Conservation (phyloP, 2,888 invertebrate genomes). For the Lamellibrachia columna region DNA sequence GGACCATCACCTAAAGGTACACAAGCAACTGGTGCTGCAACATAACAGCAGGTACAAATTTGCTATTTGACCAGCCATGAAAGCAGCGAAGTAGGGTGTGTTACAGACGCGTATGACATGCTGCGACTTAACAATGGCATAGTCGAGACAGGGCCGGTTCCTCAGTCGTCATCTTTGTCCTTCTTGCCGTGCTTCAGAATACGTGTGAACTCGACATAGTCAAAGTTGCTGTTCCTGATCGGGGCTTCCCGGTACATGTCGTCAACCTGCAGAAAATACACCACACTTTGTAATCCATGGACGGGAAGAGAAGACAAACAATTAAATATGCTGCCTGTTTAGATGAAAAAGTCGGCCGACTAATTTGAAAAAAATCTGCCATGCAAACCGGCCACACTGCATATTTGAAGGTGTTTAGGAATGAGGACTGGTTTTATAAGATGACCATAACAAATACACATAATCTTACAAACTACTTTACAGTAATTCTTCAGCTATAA, state of each 20-base stretch:
- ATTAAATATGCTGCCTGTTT: background rate
- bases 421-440: slow-evolving; percentile 3
- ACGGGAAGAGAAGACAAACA: background rate
- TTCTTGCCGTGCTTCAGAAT: slow-evolving; percentile 99
- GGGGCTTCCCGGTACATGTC: slow-evolving; percentile 99
- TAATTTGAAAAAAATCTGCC: background rate
- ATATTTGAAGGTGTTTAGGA: too few relatives aligned
- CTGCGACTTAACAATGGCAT: background rate
- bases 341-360: background rate
- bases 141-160: background rate
- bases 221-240: slow-evolving; percentile 93
- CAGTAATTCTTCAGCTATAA: background rate
- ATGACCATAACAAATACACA: background rate
- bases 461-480: too few relatives aligned
- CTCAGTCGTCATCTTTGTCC: slow-evolving; percentile 85
- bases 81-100: background rate
- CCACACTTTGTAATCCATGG: background rate
- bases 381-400: too few relatives aligned
- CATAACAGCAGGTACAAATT: background rate
- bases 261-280: slow-evolving; percentile 74
- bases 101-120: background rate
- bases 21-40: background rate
- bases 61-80: background rate
- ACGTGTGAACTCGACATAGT: slow-evolving; percentile 97
- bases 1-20: background rate